These are phyloP conservation scores for Thinocorus orbignyianus DNA, from an alignment of 2,113 vertebrate genomes.

Conservation along the genomic window DNA sequence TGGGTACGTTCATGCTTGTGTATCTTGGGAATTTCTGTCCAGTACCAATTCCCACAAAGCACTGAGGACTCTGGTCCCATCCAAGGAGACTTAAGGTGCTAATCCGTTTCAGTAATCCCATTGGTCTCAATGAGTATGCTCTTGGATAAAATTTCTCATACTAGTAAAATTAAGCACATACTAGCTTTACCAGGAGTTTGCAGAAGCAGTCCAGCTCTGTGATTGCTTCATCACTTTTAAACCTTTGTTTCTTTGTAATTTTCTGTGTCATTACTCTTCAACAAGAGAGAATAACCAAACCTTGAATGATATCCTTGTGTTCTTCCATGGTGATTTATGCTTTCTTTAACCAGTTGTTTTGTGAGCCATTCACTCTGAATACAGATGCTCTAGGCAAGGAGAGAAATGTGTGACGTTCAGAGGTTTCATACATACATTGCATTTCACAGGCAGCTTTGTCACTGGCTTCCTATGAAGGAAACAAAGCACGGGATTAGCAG, in stretches of 20 bases:
- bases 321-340: background rate
- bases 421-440: background rate
- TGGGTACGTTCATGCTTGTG: background rate
- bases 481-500: background rate
- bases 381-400: background rate
- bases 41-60: background rate
- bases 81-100: background rate
- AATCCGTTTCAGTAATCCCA: background rate
- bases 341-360: background rate
- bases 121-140: background rate
- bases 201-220: background rate
- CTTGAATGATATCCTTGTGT: background rate
- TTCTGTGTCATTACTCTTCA: background rate
- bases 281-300: background rate
- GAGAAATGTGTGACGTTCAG: background rate
- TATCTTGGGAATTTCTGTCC: background rate
- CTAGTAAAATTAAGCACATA: background rate
- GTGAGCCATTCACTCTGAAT: background rate
- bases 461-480: background rate
- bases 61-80: background rate
- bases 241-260: background rate
- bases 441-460: background rate
- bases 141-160: background rate
- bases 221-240: background rate
- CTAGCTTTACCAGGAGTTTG: background rate